Conservation (phyloP, 2,797 vertebrate genomes). For the Sus cebifrons region DNA sequence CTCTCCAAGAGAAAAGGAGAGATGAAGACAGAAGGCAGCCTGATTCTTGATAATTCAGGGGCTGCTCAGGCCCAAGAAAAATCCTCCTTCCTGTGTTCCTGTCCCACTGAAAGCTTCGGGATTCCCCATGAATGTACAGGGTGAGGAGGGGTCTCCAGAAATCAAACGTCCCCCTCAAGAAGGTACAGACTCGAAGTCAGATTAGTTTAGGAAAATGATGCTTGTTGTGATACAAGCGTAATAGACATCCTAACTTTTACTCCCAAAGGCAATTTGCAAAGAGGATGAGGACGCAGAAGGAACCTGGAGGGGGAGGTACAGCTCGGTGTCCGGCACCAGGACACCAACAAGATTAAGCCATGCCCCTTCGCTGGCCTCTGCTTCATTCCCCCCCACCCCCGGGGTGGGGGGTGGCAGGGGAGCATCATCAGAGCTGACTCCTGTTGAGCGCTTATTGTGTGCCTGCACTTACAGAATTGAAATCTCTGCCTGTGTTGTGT, state of each 20-base stretch:
- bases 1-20: not conserved
- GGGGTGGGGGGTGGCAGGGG: too few species aligned
- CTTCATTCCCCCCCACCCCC: not conserved
- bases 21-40: not conserved
- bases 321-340: rapidly evolving
- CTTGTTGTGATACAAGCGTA: rapidly evolving
- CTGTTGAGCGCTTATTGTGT: not conserved
- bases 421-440: not conserved
- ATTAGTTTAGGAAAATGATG: not conserved
- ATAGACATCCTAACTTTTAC: not conserved
- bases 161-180: not conserved
- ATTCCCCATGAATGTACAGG: not conserved
- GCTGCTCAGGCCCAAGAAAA: too few species aligned
- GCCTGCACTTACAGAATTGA: not conserved
- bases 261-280: not conserved
- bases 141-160: not conserved
- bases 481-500: too few species aligned
- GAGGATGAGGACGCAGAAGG: not conserved
- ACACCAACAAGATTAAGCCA: not conserved
- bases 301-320: not conserved
- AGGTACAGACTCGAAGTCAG: not conserved
- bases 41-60: not conserved
- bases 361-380: not conserved
- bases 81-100: not conserved
- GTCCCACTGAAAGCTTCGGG: not conserved